Conservation (phyloP, 2,888 invertebrate species). For the Margaritifera margaritifera region DNA sequence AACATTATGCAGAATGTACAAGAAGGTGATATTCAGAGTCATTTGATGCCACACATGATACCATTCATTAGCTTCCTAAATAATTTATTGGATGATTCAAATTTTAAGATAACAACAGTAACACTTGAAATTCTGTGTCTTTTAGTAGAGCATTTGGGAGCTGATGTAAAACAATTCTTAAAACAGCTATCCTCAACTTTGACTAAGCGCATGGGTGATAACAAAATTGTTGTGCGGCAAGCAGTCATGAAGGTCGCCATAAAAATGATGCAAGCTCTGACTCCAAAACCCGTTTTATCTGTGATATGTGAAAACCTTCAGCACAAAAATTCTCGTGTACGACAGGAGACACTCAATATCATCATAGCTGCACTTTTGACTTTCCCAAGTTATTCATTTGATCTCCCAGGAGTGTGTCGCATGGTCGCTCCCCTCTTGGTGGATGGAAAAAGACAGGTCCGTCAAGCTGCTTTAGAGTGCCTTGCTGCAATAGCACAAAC, state of each 20-base stretch:
- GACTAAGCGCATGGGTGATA: constrained; percentile 74
- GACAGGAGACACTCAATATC: constrained; percentile 85
- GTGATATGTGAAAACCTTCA: constrained; percentile 75
- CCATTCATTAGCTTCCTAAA: constrained; percentile 79
- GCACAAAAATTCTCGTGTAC: constrained; percentile 76
- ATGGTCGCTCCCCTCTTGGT: constrained; percentile 74
- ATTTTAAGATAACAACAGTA: constrained; percentile 75
- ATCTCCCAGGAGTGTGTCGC: constrained; percentile 74
- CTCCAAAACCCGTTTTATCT: constrained; percentile 76
- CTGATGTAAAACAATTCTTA: constrained; percentile 73
- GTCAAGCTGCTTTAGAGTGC: constrained; percentile 85
- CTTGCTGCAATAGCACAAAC: constrained; percentile 85
- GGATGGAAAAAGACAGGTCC: constrained; percentile 83
- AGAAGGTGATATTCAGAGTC: constrained; percentile 49
- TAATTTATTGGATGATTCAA: constrained; percentile 78
- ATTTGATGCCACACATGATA: constrained; percentile 79
- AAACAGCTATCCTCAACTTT: constrained; percentile 74
- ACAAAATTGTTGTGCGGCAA: constrained; percentile 75
- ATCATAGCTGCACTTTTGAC: constrained; percentile 85
- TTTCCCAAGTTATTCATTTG: constrained; percentile 85
- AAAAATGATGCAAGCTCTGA: constrained; percentile 75
- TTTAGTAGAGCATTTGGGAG: constrained; percentile 73
- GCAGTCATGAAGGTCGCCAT: constrained; percentile 75
- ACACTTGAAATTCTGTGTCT: constrained; percentile 74
- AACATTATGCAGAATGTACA: constrained; percentile 73